Base-by-base conservation (phyloP, 2,888 invertebrate species). In the Dicyrtoma fusca region DNA sequence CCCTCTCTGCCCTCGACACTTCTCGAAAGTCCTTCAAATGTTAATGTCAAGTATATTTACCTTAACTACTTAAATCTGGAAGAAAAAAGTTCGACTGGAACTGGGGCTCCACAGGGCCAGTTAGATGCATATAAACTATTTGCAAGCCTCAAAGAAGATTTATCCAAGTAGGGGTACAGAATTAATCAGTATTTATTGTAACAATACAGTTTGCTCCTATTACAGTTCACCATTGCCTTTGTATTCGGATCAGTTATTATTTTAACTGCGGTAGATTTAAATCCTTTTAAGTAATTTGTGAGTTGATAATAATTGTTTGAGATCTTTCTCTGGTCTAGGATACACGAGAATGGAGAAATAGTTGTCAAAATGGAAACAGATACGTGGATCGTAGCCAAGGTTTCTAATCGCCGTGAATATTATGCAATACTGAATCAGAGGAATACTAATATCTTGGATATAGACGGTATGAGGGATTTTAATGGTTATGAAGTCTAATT, bases 361-460 rank as follows among this genome's bases (percentile, higher is more conserved):
- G 90, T 92, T 76, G 89, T 94, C 26, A 95, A 94, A 85, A 92
- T 93, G 19, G 89, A 90, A 82, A 91, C 91, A 81, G 96, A 96
- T 84, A 93, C 89, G 83, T 97, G 97, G 97, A 91, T 97, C 25
- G 91, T 96, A n/a, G 94, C 94, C 45, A 93, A 94, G 83, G 88
- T 90, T 71, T 95, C 95, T 1, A 96, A 97, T 85, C 89, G 91
- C 79, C 87, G 97, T 80, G 95, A 96, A 84, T 94, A 95, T 83
- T 97, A 93, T 86, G 92, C 96, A 62, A 90, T 95, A 26, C 89
- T 96, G 76, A 94, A 94, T 83, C 91, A 92, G 82, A 96, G 94
- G 84, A 94, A 91, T 86, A 92, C 94, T 0, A 95, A 92, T 83
- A 86, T 97, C 57, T 91, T 95, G 80, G 94, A 95, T 85, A 92